Percentiles rank a stretch among this genome's conserved stretches.
Evolutionary conservation across 2,797 vertebrate species (phyloP).

Genomic region (Anolis apletophallus): DNA sequence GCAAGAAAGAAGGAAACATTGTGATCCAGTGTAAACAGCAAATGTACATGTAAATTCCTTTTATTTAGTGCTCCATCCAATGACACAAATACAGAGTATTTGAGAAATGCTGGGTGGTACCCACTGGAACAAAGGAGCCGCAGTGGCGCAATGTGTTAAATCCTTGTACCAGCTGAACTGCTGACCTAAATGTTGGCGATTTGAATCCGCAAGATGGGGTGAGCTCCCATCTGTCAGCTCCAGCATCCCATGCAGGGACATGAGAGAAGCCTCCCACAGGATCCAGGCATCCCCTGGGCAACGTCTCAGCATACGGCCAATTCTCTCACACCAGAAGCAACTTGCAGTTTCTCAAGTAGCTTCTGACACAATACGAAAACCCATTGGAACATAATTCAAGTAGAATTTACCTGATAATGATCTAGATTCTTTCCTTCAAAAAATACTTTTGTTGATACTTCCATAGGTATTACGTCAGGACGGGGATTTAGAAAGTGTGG

Average conservation of each 20-base stretch:
- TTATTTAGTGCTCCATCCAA: neutral
- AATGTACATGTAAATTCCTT: neutral
- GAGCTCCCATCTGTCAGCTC: no score
- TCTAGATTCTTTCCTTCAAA: conserved; percentile 80
- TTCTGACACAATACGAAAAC: no score
- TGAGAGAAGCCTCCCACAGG: no score
- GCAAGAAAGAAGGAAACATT: neutral
- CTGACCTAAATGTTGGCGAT: no score
- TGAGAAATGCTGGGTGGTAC: conserved; percentile 25
- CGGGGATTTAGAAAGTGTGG: conserved; percentile 79
- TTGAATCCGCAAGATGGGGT: no score
- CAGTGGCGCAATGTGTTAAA: no score
- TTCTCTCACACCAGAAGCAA: no score
- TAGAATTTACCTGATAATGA: conserved; percentile 70
- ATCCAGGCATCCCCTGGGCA: no score
- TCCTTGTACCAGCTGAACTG: no score
- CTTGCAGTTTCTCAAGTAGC: no score
- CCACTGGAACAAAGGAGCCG: conserved; percentile 13
- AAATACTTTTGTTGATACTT: conserved; percentile 70
- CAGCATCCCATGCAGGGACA: no score
- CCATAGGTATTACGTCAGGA: conserved; percentile 80
- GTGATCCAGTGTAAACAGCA: neutral
- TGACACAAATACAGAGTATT: neutral
- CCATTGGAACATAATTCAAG: conserved; percentile 41
- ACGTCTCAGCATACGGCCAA: no score